Evolutionary conservation across 1,140 invertebrate species (phyloP), one percentile per base, ranked within the genome.

Genomic region (Lamellibrachia luymesi): DNA sequence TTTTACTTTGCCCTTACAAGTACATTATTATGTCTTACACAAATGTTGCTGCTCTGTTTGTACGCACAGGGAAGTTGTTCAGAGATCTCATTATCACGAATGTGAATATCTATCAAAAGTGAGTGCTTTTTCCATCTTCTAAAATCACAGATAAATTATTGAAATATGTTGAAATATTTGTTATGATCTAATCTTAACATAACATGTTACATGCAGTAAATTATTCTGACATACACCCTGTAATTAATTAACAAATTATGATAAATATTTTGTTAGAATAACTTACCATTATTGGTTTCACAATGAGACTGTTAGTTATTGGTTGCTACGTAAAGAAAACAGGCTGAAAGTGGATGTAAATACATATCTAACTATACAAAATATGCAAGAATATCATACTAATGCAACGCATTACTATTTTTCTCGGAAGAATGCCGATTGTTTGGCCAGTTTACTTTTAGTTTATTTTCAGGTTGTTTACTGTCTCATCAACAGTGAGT

Each of bases 51-150:
- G 27, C 50, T 27, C 49, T 50, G 49, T 49, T 51, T 25, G 1
- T 50, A 25, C 56, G 10, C 25, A 25, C 51, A 56, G 27, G 52
- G n/a, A 91, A 93, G 6, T 25, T 51, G 17, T 38, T 92, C n/a
- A 38, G 51, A 89, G 90, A 93, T 92, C 50, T 56, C 38, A 91
- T 25, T 10, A 80, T 51, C 50, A 90, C 8, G 49, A 56, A 52
- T 50, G 5, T 50, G 7, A 90, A 51, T 90, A 93, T 93, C 91
- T 92, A 94, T 95, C 52, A 94, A 94, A 91, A 95, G 93, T 93
- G 93, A 94, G 90, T 94, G 93, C 92, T 94, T 95, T 22, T 50
- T 94, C 50, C 64, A 94, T 22, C 94, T 56, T 90, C 90, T 94
- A 52, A 93, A 93, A 51, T 90, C 94, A 17, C 38, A 56, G 25